phyloP scores from a whole-genome alignment of 2,113 vertebrate genomes.

The Balaeniceps rex region DNA sequence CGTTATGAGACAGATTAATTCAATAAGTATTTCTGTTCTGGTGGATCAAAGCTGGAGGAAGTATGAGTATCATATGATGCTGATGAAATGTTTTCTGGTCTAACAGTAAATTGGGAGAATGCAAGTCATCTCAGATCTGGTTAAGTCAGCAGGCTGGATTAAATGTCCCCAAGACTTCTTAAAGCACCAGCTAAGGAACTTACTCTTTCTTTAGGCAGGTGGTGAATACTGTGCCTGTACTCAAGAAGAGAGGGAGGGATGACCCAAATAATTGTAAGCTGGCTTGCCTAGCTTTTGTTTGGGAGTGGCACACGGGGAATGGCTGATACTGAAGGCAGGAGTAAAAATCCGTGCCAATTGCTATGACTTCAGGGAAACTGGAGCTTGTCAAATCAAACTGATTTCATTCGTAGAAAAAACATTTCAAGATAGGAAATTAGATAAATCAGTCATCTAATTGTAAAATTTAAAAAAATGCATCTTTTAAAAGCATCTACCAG shows the following conservation, averaged over 20 bases:
- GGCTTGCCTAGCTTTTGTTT: neutral
- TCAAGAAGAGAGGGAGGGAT: neutral
- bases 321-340: neutral
- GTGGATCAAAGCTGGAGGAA: constrained; percentile 47
- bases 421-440: neutral
- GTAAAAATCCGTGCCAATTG: neutral
- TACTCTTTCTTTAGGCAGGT: neutral
- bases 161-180: neutral
- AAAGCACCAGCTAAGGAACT: neutral
- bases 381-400: neutral
- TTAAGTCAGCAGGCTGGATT: neutral
- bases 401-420: neutral
- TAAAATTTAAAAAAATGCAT: neutral
- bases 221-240: neutral
- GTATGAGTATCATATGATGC: constrained; percentile 22
- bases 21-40: constrained; percentile 47
- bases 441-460: neutral
- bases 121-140: neutral
- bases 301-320: neutral
- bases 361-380: neutral
- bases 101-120: neutral
- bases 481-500: neutral
- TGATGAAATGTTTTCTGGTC: constrained; percentile 34
- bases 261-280: neutral
- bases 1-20: constrained; percentile 17